phyloP scores from a whole-genome alignment of 1,140 invertebrate genomes.

The Oedothorax gibbosus region DNA sequence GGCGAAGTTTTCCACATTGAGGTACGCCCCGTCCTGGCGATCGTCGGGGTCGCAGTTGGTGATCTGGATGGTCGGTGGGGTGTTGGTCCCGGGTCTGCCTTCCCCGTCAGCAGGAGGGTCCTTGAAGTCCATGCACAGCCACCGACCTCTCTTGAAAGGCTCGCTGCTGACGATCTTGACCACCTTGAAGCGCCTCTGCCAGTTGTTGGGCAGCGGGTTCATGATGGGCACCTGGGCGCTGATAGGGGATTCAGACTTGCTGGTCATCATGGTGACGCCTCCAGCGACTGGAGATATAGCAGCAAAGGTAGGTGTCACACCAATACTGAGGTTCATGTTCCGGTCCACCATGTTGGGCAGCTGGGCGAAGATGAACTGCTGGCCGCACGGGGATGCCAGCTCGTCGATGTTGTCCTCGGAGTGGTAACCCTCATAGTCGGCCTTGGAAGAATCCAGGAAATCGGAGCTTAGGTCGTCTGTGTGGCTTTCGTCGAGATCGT shows the following conservation, averaged over 20 bases:
- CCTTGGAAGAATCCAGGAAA: conserved; percentile 58
- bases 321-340: conserved; percentile 47
- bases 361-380: conserved; percentile 39
- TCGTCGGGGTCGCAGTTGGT: conserved; percentile 41
- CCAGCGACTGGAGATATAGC: conserved; percentile 47
- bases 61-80: conserved; percentile 52
- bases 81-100: conserved; percentile 3
- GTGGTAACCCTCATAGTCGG: conserved; percentile 45
- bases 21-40: background rate
- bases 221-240: conserved; percentile 58
- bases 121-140: conserved; percentile 95
- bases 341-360: conserved; percentile 7
- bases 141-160: conserved; percentile 91
- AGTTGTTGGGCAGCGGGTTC: conserved; percentile 58
- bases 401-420: conserved; percentile 47
- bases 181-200: conserved; percentile 83
- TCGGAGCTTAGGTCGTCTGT: conserved; percentile 80
- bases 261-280: conserved; percentile 59
- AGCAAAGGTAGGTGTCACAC: conserved; percentile 38
- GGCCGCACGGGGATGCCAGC: conserved; percentile 41
- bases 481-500: conserved; percentile 74
- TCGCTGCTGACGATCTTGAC: conserved; percentile 97
- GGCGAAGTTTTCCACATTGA: conserved; percentile 10
- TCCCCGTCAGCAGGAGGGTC: conserved; percentile 66
- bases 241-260: conserved; percentile 48